Base-by-base conservation (phyloP, 2,113 vertebrate species). In the Accipiter cooperii region DNA sequence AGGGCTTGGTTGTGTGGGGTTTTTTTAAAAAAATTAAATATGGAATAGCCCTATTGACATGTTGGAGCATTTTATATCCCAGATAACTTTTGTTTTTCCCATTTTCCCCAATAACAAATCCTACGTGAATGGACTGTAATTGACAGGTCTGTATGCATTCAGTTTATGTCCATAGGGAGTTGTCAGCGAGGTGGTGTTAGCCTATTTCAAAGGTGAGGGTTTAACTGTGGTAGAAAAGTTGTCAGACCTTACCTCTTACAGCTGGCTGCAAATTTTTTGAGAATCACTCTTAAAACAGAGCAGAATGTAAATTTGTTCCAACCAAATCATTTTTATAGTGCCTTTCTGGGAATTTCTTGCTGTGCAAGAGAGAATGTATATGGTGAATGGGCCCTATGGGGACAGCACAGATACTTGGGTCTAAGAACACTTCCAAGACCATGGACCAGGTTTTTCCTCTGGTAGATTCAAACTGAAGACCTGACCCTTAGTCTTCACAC, bases 1-100 rank as follows among this genome's bases (percentile, higher is more conserved):
- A 69, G 16, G 8, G 34, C 16, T 81, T 68, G 33, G 4, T 10
- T 12, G 20, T 28, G 5, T 3, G 8, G 1, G 0, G 0, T 0
- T 5, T 54, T 74, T 63, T 44, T 19, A 0, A 89, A 80, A 42
- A 47, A 64, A 17, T 49, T 76, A 28, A n/a, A 31, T 42, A 61
- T 42, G 8, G 63, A 88, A 34, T 58, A 40, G 2, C 49, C 31
- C 44, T 20, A 71, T 17, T 75, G 54, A 60, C 17, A 42, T 20
- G 3, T 44, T 61, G n/a, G 44, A 60, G 9, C 16, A 47, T 80
- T 88, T 86, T 69, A 12, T 52, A 55, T 84, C 76, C 24, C 76
- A 94, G 34, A 12, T 84, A 80, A 55, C 11, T 65, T 90, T 5
- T 17, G 12, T 20, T 90, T 84, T 92, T 24, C 34, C 17, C 2